Conservation (phyloP, 2,797 vertebrate genomes). For the Cuculus canorus region DNA sequence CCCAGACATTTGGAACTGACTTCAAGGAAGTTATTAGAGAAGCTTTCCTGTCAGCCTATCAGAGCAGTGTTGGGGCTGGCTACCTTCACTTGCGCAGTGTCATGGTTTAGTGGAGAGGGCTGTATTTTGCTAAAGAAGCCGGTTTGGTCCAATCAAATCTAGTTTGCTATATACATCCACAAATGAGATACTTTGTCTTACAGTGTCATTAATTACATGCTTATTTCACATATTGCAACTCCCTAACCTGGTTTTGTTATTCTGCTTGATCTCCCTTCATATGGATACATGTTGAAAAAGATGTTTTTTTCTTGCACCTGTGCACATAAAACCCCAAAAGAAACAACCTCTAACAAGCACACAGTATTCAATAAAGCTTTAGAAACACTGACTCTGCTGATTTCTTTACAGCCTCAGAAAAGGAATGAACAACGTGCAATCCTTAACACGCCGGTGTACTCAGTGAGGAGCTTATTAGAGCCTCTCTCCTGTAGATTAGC, state of each 20-base stretch:
- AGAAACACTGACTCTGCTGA: neutral
- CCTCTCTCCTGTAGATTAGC: constrained; percentile 79
- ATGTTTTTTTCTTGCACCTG: constrained; percentile 19
- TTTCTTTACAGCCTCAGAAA: neutral
- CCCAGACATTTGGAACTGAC: neutral
- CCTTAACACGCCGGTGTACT: constrained; percentile 72
- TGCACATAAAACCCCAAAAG: neutral
- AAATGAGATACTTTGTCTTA: neutral
- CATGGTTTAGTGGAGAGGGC: neutral
- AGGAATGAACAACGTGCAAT: neutral
- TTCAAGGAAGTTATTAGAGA: neutral
- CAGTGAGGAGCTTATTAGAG: constrained; percentile 75
- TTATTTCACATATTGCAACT: neutral
- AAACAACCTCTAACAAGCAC: neutral
- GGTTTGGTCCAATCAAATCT: neutral
- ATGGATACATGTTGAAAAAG: neutral
- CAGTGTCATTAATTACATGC: neutral
- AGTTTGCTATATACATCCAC: neutral
- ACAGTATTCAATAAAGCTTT: neutral
- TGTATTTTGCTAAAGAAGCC: neutral
- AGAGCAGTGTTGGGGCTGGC: neutral
- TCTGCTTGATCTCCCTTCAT: neutral
- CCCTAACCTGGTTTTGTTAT: neutral
- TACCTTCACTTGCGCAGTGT: neutral
- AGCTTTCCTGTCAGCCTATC: neutral